A percentile compares a stretch with the other conserved stretches of the same genome.
phyloP scores from a whole-genome alignment of 2,888 invertebrate species.

The Eupeodes luniger region DNA sequence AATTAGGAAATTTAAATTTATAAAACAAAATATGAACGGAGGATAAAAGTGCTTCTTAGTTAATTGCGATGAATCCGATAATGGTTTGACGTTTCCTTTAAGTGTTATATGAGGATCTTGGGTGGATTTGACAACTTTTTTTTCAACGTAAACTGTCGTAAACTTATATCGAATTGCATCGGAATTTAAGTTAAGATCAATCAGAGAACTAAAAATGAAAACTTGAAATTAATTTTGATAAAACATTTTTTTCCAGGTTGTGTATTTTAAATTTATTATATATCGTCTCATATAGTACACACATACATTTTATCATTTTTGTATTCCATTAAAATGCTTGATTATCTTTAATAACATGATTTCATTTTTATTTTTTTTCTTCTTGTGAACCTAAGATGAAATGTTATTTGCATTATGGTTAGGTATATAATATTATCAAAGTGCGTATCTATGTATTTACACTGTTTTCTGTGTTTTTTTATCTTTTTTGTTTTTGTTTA shows the following conservation, averaged over 20 bases:
- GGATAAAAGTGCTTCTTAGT: background rate
- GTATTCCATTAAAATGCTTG: slow-evolving; percentile 6
- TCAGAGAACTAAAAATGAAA: slow-evolving; percentile 14
- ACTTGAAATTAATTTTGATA: slow-evolving; percentile 25
- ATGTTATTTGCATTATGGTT: slow-evolving; percentile 32
- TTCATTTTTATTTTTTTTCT: slow-evolving; percentile 18
- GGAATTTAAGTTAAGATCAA: background rate
- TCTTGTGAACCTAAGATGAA: slow-evolving; percentile 17
- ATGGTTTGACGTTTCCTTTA: background rate
- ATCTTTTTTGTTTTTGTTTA: slow-evolving; percentile 4
- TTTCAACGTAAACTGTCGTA: background rate
- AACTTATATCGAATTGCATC: background rate
- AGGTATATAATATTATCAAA: slow-evolving; percentile 20
- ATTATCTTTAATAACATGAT: slow-evolving; percentile 40
- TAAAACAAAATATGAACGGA: background rate
- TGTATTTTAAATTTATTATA: background rate
- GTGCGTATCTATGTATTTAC: slow-evolving; percentile 45
- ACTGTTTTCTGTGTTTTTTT: slow-evolving; percentile 31
- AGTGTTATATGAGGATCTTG: background rate
- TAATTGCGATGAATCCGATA: background rate
- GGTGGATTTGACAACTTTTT: background rate
- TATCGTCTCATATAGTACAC: slow-evolving; percentile 42
- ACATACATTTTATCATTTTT: background rate
- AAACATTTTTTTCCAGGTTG: slow-evolving; percentile 14
- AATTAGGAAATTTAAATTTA: background rate